Evolutionary conservation across 1,140 invertebrate genomes (phyloP).

Genomic region (Eurosta solidaginis): DNA sequence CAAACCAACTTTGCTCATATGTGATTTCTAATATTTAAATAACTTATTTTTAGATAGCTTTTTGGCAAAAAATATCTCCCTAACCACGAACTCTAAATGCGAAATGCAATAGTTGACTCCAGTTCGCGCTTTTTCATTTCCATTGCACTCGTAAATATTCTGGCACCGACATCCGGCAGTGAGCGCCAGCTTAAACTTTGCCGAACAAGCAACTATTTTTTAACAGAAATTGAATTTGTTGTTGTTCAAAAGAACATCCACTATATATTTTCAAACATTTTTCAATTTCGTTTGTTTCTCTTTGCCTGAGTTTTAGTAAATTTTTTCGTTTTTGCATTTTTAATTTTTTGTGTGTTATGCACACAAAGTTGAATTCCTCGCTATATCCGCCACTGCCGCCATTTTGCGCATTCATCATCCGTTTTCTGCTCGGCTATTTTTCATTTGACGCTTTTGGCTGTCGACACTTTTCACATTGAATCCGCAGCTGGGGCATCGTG

Average conservation of each 20-base stretch:
- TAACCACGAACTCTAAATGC: no score
- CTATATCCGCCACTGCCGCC: not conserved
- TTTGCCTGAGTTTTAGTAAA: no score
- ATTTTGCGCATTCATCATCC: constrained; percentile 25
- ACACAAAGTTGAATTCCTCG: constrained; percentile 4
- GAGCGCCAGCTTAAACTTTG: not conserved
- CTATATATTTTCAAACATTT: constrained; percentile 28
- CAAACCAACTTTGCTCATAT: no score
- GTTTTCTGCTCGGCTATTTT: constrained; percentile 15
- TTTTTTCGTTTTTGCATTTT: not conserved
- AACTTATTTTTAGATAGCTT: no score
- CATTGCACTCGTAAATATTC: constrained; percentile 20
- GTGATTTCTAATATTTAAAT: no score
- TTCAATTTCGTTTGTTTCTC: constrained; percentile 11
- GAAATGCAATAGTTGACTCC: no score
- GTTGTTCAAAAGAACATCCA: not conserved
- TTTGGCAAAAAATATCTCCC: no score
- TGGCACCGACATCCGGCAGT: not conserved
- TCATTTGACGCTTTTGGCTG: constrained; percentile 23
- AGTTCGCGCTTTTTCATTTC: not conserved
- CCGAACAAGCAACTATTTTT: not conserved
- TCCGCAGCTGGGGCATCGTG: constrained; percentile 3
- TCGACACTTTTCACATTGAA: constrained; percentile 25
- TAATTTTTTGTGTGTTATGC: constrained; percentile 4
- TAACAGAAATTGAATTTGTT: not conserved